phyloP scores from a whole-genome alignment of 37 sponge, comb jelly and placozoan species.

The Petrosia ficiformis region DNA sequence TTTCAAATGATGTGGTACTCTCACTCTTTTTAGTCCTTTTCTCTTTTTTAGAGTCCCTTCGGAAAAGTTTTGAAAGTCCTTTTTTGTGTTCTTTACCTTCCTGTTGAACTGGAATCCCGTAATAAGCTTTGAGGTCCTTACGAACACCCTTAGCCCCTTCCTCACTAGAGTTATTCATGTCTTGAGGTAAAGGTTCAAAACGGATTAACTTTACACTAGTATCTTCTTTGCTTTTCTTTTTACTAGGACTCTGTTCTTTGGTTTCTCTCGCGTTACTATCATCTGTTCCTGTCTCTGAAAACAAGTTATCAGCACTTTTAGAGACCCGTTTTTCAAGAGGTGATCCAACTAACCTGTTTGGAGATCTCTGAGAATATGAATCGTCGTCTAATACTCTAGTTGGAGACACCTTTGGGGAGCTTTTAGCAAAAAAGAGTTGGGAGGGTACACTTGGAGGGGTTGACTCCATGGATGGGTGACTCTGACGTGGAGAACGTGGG shows the following conservation, averaged over 20 bases:
- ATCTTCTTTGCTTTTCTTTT: not conserved
- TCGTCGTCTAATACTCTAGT: not conserved
- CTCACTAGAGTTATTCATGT: not conserved
- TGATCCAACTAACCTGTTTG: not conserved
- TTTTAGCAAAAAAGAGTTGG: not conserved
- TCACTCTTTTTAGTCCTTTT: not conserved
- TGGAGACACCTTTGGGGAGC: not conserved
- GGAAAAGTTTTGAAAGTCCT: not conserved
- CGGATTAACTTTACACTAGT: not conserved
- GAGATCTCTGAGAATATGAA: not conserved
- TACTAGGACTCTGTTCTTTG: not conserved
- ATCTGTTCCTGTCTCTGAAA: not conserved
- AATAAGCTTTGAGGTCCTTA: not conserved
- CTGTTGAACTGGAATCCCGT: not conserved
- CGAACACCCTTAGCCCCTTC: not conserved
- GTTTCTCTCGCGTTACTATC: no score
- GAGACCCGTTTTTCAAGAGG: not conserved
- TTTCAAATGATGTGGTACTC: not conserved
- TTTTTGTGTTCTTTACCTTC: not conserved
- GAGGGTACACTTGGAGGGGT: not conserved
- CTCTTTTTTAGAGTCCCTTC: not conserved
- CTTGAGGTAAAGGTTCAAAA: no score
- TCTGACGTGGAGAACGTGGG: not conserved
- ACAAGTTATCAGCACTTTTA: conserved; percentile 10
- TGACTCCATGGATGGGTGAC: not conserved